Evolutionary conservation across 1,140 invertebrate species (phyloP).

Genomic region (Zaprionus inermis): DNA sequence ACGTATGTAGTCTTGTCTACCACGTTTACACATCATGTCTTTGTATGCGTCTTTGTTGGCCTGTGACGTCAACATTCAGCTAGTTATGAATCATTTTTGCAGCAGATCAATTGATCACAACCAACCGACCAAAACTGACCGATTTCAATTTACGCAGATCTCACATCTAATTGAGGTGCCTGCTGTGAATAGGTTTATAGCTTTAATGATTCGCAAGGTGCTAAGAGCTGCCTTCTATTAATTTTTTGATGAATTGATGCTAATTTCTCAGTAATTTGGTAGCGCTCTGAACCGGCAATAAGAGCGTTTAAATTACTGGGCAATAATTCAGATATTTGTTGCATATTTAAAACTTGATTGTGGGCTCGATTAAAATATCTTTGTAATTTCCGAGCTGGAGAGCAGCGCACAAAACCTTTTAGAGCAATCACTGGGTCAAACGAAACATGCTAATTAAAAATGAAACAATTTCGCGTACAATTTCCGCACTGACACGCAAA

Average conservation of each 20-base stretch:
- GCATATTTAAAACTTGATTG: constrained; percentile 23
- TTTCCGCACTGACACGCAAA: constrained; percentile 25
- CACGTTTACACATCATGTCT: constrained; percentile 14
- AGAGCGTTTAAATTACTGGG: constrained; percentile 29
- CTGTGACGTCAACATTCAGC: constrained; percentile 38
- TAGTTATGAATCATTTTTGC: constrained; percentile 36
- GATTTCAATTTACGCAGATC: constrained; percentile 28
- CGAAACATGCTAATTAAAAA: constrained; percentile 36
- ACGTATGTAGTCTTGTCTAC: constrained; percentile 38
- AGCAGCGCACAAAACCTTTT: constrained; percentile 38
- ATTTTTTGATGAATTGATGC: constrained; percentile 29
- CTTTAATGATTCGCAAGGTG: constrained; percentile 9
- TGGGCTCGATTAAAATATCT: background rate
- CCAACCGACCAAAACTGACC: background rate
- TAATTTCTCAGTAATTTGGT: constrained; percentile 24
- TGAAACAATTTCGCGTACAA: constrained; percentile 21
- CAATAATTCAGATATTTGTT: constrained; percentile 13
- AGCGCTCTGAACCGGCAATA: constrained; percentile 25
- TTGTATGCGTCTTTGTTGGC: constrained; percentile 6
- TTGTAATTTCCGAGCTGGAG: background rate
- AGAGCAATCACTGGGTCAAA: constrained; percentile 28
- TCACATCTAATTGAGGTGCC: constrained; percentile 25
- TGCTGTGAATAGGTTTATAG: constrained; percentile 14
- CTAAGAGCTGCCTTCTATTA: constrained; percentile 32
- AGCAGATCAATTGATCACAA: constrained; percentile 22